Evolutionary conservation across 1,140 invertebrate species (phyloP), one percentile per base, ranked within the genome.

Genomic region (Metopolophium dirhodum): DNA sequence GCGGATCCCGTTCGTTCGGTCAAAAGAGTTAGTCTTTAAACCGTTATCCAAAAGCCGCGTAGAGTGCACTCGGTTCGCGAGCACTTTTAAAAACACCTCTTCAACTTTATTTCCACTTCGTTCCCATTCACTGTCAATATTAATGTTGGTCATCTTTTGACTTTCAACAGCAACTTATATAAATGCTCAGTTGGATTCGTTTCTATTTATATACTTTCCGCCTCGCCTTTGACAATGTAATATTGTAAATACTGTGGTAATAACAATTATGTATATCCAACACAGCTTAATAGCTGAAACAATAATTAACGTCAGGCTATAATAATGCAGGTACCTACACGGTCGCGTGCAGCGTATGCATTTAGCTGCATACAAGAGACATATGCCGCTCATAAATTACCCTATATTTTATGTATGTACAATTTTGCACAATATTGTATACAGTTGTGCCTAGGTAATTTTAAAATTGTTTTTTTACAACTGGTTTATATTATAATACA

Each of bases 1-100:
- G 49, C 41, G 90, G 20, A 92, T 92, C 91, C 57, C 77, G 82
- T 93, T 93, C 91, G 35, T 93, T 86, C 91, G 91, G 91, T 93
- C 91, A 93, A 93, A 93, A 86, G 91, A 93, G 91, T 92, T 93
- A 85, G 91, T 93, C 91, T 92, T 92, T 92, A 92, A 92, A 92
- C 91, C 91, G 68, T 92, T 92, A 92, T 82, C 91, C 91, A 83
- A 92, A 92, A 92, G 91, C 91, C 91, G 77, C 91, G 91, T 92
- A 92, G 77, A 92, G 91, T 92, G 91, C 91, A 92, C 91, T 92
- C 91, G 91, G 91, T 93, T 57, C 82, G 91, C 82, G 91, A 93
- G 91, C 82, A 86, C 82, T 93, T 93, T 93, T 93, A 93, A 93
- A 93, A 93, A 93, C 91, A 93, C 91, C 91, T 54, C 91, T 93